phyloP scores from a whole-genome alignment of 2,888 invertebrate species.

The Patella pellucida region DNA sequence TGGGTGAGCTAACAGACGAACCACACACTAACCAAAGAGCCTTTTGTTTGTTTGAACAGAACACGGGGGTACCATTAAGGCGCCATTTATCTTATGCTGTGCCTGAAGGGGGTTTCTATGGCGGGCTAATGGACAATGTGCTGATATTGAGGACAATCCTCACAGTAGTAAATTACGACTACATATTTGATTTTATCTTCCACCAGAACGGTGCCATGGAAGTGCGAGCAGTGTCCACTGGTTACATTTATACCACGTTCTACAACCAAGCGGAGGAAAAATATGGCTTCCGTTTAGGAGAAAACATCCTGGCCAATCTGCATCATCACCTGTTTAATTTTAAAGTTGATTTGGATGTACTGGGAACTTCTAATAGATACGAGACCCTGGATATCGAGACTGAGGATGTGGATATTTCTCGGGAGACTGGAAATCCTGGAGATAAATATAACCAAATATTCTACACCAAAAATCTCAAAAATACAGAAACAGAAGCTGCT shows the following conservation, averaged over 20 bases:
- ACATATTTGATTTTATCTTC: slow-evolving; percentile 60
- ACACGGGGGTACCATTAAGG: slow-evolving; percentile 55
- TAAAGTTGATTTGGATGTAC: slow-evolving; percentile 57
- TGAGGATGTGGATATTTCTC: slow-evolving; percentile 36
- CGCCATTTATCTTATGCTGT: slow-evolving; percentile 45
- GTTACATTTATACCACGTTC: slow-evolving; percentile 55
- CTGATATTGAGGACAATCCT: slow-evolving; percentile 51
- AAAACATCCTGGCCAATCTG: slow-evolving; percentile 51
- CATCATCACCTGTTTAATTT: slow-evolving; percentile 61
- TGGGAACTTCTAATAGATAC: slow-evolving; percentile 57
- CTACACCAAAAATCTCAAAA: slow-evolving; percentile 37
- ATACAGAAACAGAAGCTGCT: slow-evolving; percentile 51
- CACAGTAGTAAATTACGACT: slow-evolving; percentile 60
- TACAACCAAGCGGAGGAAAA: slow-evolving; percentile 31
- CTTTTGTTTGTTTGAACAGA: slow-evolving; percentile 62
- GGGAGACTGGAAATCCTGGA: slow-evolving; percentile 31
- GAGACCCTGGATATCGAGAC: slow-evolving; percentile 55
- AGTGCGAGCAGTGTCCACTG: slow-evolving; percentile 50
- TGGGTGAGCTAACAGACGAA: slow-evolving; percentile 28
- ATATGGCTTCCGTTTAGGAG: slow-evolving; percentile 50
- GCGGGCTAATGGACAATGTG: slow-evolving; percentile 51
- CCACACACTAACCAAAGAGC: slow-evolving; percentile 30
- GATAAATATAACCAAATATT: slow-evolving; percentile 40
- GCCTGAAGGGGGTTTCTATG: slow-evolving; percentile 42
- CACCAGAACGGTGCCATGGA: slow-evolving; percentile 60